A percentile compares a stretch with the other conserved stretches of the same genome.
phyloP scores from a whole-genome alignment of 2,888 invertebrate genomes.

The Sphaerophoria rueppellii region DNA sequence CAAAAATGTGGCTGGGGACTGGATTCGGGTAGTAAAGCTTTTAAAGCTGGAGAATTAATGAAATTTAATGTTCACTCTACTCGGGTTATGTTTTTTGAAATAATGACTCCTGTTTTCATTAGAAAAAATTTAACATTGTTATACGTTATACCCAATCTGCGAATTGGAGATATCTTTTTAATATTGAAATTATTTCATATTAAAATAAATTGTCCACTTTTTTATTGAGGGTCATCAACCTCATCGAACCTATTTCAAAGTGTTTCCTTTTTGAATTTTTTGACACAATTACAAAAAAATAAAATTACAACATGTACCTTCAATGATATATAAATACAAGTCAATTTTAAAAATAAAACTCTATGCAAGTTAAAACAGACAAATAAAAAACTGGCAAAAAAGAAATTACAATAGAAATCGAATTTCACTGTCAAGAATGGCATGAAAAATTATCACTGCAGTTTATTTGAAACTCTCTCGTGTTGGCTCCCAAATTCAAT shows the following conservation, averaged over 20 bases:
- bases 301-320: conserved; percentile 1
- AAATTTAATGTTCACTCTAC: conserved; percentile 40
- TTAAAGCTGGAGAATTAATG: conserved; percentile 38
- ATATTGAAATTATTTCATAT: too few relatives aligned
- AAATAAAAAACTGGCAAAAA: conserved; percentile 34
- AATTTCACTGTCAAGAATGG: conserved; percentile 48
- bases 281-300: not conserved
- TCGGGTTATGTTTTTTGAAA: conserved; percentile 43
- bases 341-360: conserved; percentile 41
- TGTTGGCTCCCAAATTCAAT: conserved; percentile 18
- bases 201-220: too few relatives aligned
- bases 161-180: too few relatives aligned
- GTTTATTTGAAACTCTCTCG: conserved; percentile 50
- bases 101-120: not conserved
- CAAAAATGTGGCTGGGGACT: not conserved
- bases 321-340: conserved; percentile 37
- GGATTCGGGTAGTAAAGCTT: conserved; percentile 50
- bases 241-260: too few relatives aligned
- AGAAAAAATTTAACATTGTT: not conserved
- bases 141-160: too few relatives aligned
- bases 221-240: not conserved
- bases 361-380: conserved; percentile 8
- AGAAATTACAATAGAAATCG: conserved; percentile 54
- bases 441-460: conserved; percentile 64
- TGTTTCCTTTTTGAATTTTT: not conserved